Base-by-base conservation (phyloP, 1,140 invertebrate species). In the Venustaconcha ellipsiformis region DNA sequence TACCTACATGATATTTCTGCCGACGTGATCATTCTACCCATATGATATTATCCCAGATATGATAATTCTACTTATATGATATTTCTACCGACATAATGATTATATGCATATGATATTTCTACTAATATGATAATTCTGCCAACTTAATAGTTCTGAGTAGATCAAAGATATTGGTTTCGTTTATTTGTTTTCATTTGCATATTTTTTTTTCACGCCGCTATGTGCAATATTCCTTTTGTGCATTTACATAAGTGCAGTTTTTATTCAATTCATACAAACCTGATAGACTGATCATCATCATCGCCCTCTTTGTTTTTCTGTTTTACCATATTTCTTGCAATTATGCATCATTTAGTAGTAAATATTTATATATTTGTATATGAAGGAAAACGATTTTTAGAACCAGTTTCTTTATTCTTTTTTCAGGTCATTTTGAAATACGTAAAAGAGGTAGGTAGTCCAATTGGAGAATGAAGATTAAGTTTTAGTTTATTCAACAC, bases 351-450 rank as follows among this genome's bases (percentile, higher is more conserved):
- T 55, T 67, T 56, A 67, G 30, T 18, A 55, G 18, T 55, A 15
- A 66, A 8, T 48, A 26, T 64, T 26, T 20, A 4, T 64, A 14
- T 26, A 14, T 30, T 30, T 56, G 8, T 69, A 18, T 20, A 23
- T 6, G 48, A 26, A 14, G 13, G 23, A 14, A n/a, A 14, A 20
- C 66, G 2, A n/a, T 37, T 23, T 23, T 23, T 1, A 67, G 48
- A 67, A 55, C 56, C 2, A 57, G 3, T 68, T 20, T 70, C 63
- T 55, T 67, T 70, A 68, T 72, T 68, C 20, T 70, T 56, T 80
- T 81, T 15, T 23, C 76, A 83, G 83, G 75, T 78, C 55, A 72
- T 84, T 23, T 55, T 84, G 59, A 80, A 83, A 58, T 83, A 82
- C 63, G 78, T 83, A 5, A 83, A 82, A 80, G 81, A 84, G 77